Evolutionary conservation across 2,113 vertebrate genomes (phyloP).

Genomic region (Corydoras maculifer): DNA sequence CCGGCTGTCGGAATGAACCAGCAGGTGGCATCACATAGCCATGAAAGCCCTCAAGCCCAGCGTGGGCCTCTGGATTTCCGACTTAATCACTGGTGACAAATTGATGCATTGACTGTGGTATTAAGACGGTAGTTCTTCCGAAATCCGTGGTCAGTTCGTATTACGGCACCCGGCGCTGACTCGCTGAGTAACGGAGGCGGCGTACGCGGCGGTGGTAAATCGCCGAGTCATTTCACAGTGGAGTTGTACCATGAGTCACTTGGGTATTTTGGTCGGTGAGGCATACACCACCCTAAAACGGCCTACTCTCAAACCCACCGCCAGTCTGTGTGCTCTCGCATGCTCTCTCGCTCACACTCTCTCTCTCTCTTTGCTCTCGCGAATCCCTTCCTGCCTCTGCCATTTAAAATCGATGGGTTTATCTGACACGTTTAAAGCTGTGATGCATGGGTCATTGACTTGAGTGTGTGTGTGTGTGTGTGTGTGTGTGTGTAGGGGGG

Average conservation of each 20-base stretch:
- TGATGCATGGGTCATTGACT: slow-evolving; percentile 39
- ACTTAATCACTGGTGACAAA: slow-evolving; percentile 6
- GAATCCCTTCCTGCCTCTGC: background rate
- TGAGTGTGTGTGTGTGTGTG: slow-evolving; percentile 4
- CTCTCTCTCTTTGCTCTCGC: slow-evolving; percentile 6
- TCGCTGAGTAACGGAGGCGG: slow-evolving; percentile 1
- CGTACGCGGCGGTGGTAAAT: slow-evolving; percentile 11
- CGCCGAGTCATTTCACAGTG: slow-evolving; percentile 28
- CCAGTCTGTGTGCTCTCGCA: background rate
- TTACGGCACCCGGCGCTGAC: slow-evolving; percentile 14
- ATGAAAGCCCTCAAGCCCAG: slow-evolving; percentile 18
- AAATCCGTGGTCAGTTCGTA: slow-evolving; percentile 20
- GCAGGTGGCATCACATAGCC: slow-evolving; percentile 57
- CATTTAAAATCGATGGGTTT: slow-evolving; percentile 27
- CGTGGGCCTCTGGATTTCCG: slow-evolving; percentile 2
- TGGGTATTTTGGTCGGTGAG: slow-evolving; percentile 33
- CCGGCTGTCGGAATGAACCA: slow-evolving; percentile 45
- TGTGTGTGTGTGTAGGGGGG: slow-evolving; percentile 1
- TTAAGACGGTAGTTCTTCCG: background rate
- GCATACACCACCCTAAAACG: slow-evolving; percentile 19
- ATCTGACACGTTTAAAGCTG: slow-evolving; percentile 37
- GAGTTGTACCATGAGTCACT: slow-evolving; percentile 30
- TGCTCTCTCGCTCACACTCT: background rate
- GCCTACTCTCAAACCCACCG: slow-evolving; percentile 22
- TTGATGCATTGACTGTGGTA: slow-evolving; percentile 13